Conservation (phyloP, 1,140 invertebrate species). For the Pseudomyrmex sp. region DNA sequence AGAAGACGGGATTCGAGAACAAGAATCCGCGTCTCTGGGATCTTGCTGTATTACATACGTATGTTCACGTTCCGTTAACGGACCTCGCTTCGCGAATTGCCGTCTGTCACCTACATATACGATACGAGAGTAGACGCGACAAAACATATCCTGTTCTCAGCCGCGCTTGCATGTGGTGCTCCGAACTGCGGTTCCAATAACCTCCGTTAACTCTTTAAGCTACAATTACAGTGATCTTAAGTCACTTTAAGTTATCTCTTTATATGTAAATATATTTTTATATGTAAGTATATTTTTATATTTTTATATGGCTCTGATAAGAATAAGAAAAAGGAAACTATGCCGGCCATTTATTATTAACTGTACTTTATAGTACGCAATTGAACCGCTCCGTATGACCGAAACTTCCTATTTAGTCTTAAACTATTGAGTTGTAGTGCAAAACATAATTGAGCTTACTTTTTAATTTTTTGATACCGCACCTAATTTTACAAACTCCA, state of each 20-base stretch:
- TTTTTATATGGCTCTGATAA: background rate
- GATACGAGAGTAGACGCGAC: slow-evolving; percentile 63
- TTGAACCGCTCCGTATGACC: too few relatives aligned
- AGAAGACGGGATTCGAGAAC: slow-evolving; percentile 64
- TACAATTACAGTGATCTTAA: slow-evolving; percentile 24
- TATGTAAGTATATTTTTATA: background rate
- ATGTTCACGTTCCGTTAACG: slow-evolving; percentile 64
- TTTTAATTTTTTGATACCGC: too few relatives aligned
- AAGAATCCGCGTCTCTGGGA: slow-evolving; percentile 57
- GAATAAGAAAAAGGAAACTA: background rate
- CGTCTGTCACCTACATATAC: slow-evolving; percentile 68
- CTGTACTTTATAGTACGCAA: too few relatives aligned
- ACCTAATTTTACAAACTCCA: too few relatives aligned
- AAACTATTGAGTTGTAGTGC: too few relatives aligned
- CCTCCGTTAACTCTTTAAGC: too few relatives aligned
- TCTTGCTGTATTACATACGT: background rate
- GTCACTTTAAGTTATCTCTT: background rate
- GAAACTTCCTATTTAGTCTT: too few relatives aligned
- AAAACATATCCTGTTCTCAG: slow-evolving; percentile 65
- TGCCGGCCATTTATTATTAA: too few relatives aligned
- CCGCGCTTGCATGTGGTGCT: background rate
- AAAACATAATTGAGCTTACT: too few relatives aligned
- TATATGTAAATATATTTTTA: too few relatives aligned
- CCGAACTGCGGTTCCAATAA: too few relatives aligned
- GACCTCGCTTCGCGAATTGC: slow-evolving; percentile 50